Percentiles rank a stretch among this genome's conserved stretches.
Evolutionary conservation across 2,113 vertebrate genomes (phyloP).

Genomic region (Mesoclemmys tuberculata): DNA sequence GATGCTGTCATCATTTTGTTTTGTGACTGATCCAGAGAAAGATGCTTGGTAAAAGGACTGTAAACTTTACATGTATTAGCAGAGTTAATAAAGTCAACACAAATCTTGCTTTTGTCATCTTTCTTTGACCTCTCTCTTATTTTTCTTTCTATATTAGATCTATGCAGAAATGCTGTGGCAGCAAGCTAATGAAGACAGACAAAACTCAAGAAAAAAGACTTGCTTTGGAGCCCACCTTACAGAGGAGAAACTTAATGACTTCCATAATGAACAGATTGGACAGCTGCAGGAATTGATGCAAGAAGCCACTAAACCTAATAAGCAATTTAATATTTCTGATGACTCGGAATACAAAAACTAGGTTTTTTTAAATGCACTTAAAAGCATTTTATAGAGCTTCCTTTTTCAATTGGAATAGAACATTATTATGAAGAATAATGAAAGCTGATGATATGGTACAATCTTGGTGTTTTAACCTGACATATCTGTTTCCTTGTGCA

Average conservation of each 20-base stretch:
- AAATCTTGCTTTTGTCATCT: background rate
- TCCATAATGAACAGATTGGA: slow-evolving; percentile 90
- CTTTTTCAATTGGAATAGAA: slow-evolving; percentile 16
- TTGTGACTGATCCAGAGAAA: background rate
- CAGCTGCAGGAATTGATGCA: slow-evolving; percentile 93
- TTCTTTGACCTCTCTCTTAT: background rate
- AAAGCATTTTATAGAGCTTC: slow-evolving; percentile 4
- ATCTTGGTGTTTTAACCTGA: background rate
- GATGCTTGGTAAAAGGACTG: accelerated
- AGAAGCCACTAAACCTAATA: slow-evolving; percentile 88
- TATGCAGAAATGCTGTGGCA: slow-evolving; percentile 78
- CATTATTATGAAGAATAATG: slow-evolving; percentile 24
- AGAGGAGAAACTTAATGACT: slow-evolving; percentile 81
- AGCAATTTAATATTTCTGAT: slow-evolving; percentile 82
- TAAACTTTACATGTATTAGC: background rate
- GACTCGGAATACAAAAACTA: slow-evolving; percentile 63
- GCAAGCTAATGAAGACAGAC: slow-evolving; percentile 81
- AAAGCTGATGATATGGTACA: accelerated
- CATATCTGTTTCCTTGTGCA: background rate
- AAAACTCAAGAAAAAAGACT: slow-evolving; percentile 28
- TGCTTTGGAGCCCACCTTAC: slow-evolving; percentile 82
- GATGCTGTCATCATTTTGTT: background rate
- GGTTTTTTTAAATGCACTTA: background rate
- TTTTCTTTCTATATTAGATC: slow-evolving; percentile 63
- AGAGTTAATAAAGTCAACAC: background rate